Percentiles rank a stretch among this genome's conserved stretches.
Evolutionary conservation across 2,888 invertebrate species (phyloP).

Genomic region (Rhingia rostrata): DNA sequence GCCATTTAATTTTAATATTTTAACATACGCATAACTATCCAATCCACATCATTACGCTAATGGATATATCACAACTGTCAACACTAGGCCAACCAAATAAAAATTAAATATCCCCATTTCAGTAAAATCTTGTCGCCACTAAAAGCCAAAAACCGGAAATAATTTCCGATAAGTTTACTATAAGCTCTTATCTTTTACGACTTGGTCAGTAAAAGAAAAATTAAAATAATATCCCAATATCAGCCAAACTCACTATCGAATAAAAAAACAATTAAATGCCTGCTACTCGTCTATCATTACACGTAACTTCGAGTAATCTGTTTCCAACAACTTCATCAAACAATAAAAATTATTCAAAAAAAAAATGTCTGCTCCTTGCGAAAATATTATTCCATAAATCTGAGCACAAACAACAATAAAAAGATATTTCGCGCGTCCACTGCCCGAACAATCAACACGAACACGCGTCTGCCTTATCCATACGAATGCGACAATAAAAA

Average conservation of each 20-base stretch:
- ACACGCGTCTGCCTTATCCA: slow-evolving; percentile 13
- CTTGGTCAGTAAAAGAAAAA: slow-evolving; percentile 41
- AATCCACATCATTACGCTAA: too few species aligned
- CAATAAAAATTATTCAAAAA: slow-evolving; percentile 39
- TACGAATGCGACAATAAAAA: neutral
- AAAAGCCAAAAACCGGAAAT: slow-evolving; percentile 6
- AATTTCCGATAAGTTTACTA: slow-evolving; percentile 32
- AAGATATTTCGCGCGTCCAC: slow-evolving; percentile 7
- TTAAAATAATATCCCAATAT: slow-evolving; percentile 48
- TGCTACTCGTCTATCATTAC: slow-evolving; percentile 44
- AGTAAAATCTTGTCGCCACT: neutral
- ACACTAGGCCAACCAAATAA: too few species aligned
- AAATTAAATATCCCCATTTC: too few species aligned
- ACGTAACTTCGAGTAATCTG: slow-evolving; percentile 57
- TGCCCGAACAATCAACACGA: slow-evolving; percentile 17
- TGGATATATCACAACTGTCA: too few species aligned
- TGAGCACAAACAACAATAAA: slow-evolving; percentile 43
- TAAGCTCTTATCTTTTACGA: slow-evolving; percentile 39
- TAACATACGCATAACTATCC: too few species aligned
- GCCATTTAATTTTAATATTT: too few species aligned
- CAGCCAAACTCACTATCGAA: slow-evolving; percentile 42
- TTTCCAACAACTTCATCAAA: slow-evolving; percentile 11
- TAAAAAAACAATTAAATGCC: slow-evolving; percentile 64
- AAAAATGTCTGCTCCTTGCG: slow-evolving; percentile 57
- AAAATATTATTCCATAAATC: slow-evolving; percentile 65